Percentiles rank a stretch among this genome's conserved stretches.
Conservation (phyloP, 2,113 vertebrate species). For the cattle (Bos taurus) region DNA sequence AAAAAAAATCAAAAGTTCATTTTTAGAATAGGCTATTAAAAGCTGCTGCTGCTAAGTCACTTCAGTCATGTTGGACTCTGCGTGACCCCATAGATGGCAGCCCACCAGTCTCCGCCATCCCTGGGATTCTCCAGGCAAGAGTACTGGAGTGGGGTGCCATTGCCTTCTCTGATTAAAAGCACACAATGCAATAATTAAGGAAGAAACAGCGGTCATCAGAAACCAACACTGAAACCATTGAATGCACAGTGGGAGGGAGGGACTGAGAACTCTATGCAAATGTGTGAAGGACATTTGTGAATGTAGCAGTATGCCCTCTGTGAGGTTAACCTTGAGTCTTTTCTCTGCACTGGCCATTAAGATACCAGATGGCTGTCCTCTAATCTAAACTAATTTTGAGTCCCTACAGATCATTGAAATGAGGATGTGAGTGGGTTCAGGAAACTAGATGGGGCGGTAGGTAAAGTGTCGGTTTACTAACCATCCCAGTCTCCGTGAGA, state of each 20-base stretch:
- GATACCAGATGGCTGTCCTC: not conserved
- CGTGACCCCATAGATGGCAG: too few relatives aligned
- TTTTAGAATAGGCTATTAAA: not conserved
- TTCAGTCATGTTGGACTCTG: too few relatives aligned
- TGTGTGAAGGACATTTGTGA: not conserved
- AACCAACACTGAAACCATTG: not conserved
- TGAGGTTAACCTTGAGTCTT: not conserved
- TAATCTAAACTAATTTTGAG: not conserved
- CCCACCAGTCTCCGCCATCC: too few relatives aligned
- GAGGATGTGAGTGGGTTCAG: accelerated
- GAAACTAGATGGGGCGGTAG: not conserved
- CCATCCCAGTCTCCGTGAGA: not conserved
- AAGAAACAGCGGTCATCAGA: not conserved
- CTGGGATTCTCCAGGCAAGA: too few relatives aligned
- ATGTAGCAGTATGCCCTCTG: not conserved
- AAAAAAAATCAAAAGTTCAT: not conserved
- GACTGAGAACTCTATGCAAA: not conserved
- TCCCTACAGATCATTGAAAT: not conserved
- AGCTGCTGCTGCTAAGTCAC: too few relatives aligned
- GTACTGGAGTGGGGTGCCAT: too few relatives aligned
- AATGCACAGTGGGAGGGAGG: not conserved
- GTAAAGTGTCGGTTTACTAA: not conserved
- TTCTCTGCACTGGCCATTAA: not conserved
- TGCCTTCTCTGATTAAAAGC: not conserved
- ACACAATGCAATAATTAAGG: not conserved